phyloP scores from a whole-genome alignment of 1,140 invertebrate species.

The Rhopalosiphum padi region DNA sequence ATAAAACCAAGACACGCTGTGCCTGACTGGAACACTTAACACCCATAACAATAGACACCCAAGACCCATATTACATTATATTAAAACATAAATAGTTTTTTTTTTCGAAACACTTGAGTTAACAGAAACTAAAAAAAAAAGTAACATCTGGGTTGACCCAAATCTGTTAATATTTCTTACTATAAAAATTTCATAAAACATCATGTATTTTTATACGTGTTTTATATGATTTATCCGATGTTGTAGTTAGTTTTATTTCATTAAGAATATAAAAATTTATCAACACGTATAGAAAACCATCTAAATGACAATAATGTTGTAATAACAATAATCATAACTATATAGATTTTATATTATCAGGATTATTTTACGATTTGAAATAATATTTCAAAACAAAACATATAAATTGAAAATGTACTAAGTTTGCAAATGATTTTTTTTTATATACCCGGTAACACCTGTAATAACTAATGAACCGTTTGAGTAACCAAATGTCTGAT shows the following conservation, averaged over 20 bases:
- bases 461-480: background rate
- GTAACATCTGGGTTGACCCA: too few relatives aligned
- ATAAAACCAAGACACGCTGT: background rate
- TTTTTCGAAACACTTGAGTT: background rate
- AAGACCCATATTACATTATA: background rate
- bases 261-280: background rate
- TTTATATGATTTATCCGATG: background rate
- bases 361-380: background rate
- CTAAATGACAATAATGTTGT: background rate
- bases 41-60: background rate
- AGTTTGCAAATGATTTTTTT: background rate
- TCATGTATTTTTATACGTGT: background rate
- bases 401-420: background rate
- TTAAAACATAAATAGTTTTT: background rate
- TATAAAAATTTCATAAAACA: background rate
- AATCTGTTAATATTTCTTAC: background rate
- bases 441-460: background rate
- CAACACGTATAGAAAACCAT: background rate
- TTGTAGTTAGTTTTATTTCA: background rate
- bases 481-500: background rate
- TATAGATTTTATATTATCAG: background rate
- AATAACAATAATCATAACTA: background rate
- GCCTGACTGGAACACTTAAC: background rate
- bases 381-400: background rate
- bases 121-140: background rate